Percentiles rank a stretch among this genome's conserved stretches.
Evolutionary conservation across 2,797 vertebrate genomes (phyloP).

Genomic region (Chaunax sp.): DNA sequence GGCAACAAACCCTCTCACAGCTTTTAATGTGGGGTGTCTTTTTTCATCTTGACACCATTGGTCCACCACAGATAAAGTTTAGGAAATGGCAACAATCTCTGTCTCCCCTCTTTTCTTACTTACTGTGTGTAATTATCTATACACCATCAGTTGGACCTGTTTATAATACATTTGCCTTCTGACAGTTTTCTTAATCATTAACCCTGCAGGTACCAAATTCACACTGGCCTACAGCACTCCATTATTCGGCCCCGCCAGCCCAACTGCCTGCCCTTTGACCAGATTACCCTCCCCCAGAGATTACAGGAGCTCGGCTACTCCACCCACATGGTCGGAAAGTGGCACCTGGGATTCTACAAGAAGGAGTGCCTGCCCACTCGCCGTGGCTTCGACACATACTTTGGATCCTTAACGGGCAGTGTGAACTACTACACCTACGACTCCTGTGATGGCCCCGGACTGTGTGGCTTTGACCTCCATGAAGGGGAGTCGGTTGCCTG

Average conservation of each 20-base stretch:
- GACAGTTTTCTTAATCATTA: constrained; percentile 15
- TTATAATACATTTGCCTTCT: background rate
- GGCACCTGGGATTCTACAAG: constrained; percentile 98
- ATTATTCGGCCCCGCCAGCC: constrained; percentile 97
- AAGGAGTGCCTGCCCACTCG: constrained; percentile 96
- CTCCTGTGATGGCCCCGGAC: constrained; percentile 92
- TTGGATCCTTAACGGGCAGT: constrained; percentile 95
- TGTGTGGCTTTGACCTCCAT: constrained; percentile 95
- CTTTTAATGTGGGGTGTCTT: background rate
- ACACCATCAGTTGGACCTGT: background rate
- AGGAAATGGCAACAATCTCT: no score
- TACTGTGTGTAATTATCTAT: background rate
- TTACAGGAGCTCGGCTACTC: constrained; percentile 94
- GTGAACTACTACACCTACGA: constrained; percentile 97
- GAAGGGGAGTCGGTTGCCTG: constrained; percentile 94
- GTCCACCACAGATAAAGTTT: no score
- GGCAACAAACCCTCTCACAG: background rate
- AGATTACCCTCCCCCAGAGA: constrained; percentile 93
- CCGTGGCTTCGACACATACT: constrained; percentile 94
- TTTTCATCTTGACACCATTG: no score
- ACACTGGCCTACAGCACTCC: constrained; percentile 97
- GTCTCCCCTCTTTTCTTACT: background rate
- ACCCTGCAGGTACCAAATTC: constrained; percentile 94
- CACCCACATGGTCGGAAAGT: constrained; percentile 99
- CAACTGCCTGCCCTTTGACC: constrained; percentile 94